Percentiles rank a stretch among this genome's conserved stretches.
Evolutionary conservation across 2,797 vertebrate genomes (phyloP).

Genomic region (Vultur gryphus): DNA sequence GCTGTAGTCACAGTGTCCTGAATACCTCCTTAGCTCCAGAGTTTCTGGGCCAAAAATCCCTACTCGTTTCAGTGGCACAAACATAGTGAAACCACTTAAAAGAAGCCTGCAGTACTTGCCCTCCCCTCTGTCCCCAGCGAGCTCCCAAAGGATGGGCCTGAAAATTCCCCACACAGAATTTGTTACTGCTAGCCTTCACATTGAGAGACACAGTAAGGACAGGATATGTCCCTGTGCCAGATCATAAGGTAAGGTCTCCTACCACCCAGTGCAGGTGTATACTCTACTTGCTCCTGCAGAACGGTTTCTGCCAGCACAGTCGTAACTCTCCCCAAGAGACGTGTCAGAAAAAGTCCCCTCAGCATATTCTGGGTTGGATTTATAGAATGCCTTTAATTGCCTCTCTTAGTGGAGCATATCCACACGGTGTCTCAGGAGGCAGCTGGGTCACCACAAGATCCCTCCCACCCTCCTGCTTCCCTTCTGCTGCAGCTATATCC

Average conservation of each 20-base stretch:
- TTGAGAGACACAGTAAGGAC: background rate
- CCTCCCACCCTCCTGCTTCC: background rate
- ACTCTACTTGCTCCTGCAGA: background rate
- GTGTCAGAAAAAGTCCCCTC: background rate
- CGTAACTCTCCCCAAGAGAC: rapidly evolving
- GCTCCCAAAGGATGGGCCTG: background rate
- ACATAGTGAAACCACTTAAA: background rate
- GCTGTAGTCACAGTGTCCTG: background rate
- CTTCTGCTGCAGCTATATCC: background rate
- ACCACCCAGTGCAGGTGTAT: background rate
- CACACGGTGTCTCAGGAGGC: background rate
- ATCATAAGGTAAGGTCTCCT: background rate
- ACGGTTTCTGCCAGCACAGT: background rate
- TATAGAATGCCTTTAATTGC: background rate
- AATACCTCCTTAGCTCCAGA: background rate
- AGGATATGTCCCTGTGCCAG: background rate
- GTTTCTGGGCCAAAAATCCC: background rate
- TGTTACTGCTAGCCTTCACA: background rate
- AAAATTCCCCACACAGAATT: background rate
- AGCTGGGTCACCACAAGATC: background rate
- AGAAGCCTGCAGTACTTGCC: background rate
- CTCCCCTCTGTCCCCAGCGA: background rate
- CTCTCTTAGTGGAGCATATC: background rate
- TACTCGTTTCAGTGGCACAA: background rate
- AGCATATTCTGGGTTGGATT: background rate